Conservation (phyloP, 1,140 invertebrate species). For the Drosophila hydei region DNA sequence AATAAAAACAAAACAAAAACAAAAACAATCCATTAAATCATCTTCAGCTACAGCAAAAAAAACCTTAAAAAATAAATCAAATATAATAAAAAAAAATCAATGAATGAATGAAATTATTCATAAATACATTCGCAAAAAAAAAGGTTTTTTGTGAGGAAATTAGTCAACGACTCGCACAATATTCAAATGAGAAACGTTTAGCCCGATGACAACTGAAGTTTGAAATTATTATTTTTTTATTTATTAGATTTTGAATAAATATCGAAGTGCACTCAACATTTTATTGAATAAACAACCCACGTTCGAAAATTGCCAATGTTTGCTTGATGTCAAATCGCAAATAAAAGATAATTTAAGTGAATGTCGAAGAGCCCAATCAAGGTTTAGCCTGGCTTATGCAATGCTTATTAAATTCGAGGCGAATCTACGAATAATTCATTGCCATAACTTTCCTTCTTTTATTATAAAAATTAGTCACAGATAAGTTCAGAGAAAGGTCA, state of each 20-base stretch:
- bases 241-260: constrained; percentile 5
- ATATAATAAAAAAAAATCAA: constrained; percentile 12
- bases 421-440: constrained; percentile 5
- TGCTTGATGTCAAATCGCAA: constrained; percentile 3
- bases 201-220: constrained; percentile 1
- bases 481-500: constrained; percentile 36
- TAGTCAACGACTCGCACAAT: constrained; percentile 32
- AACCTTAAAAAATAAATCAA: constrained; percentile 61
- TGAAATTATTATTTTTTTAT: neutral
- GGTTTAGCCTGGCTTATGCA: constrained; percentile 4
- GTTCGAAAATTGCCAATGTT: neutral
- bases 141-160: constrained; percentile 39
- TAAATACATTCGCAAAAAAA: constrained; percentile 20
- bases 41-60: constrained; percentile 48
- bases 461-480: constrained; percentile 6
- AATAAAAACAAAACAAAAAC: constrained; percentile 36
- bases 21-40: constrained; percentile 55
- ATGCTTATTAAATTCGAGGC: neutral
- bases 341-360: constrained; percentile 12
- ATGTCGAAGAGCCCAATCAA: neutral
- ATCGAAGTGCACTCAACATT: constrained; percentile 2
- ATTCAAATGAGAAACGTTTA: constrained; percentile 15
- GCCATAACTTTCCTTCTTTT: neutral
- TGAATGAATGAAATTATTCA: constrained; percentile 45
- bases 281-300: constrained; percentile 8